Conservation (phyloP, 2,797 vertebrate genomes). For the Poecilia picta region DNA sequence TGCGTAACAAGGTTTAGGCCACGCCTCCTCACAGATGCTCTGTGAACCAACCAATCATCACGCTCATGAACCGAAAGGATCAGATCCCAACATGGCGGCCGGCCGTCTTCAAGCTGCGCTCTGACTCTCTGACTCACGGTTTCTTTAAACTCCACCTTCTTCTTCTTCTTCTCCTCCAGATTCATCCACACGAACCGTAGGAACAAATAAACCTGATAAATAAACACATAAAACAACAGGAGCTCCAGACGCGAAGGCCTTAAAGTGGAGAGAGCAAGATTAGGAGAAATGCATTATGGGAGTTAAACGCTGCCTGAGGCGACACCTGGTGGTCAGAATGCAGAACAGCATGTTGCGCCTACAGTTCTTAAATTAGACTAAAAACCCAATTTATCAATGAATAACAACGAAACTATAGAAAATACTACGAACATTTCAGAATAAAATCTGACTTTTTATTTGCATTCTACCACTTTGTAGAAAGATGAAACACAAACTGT, state of each 20-base stretch:
- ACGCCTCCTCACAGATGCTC: slow-evolving; percentile 27
- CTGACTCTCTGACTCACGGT: slow-evolving; percentile 21
- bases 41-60: slow-evolving; percentile 62
- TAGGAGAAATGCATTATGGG: slow-evolving; percentile 61
- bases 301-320: slow-evolving; percentile 1
- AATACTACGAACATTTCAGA: neutral
- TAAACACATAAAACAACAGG: too few species aligned
- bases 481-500: too few species aligned
- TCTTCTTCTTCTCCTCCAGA: neutral
- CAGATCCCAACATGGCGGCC: rapidly evolving
- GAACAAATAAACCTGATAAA: neutral
- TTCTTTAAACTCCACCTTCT: neutral
- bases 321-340: neutral
- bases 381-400: neutral
- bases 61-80: slow-evolving; percentile 59
- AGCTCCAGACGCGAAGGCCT: neutral
- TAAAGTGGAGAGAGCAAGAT: neutral
- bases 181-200: neutral
- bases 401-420: neutral
- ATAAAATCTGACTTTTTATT: neutral
- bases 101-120: rapidly evolving
- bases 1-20: slow-evolving; percentile 55
- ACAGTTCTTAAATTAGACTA: neutral
- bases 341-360: neutral
- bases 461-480: neutral